Evolutionary conservation across 2,888 invertebrate genomes (phyloP).

Genomic region (Leptarthrus brevirostris): DNA sequence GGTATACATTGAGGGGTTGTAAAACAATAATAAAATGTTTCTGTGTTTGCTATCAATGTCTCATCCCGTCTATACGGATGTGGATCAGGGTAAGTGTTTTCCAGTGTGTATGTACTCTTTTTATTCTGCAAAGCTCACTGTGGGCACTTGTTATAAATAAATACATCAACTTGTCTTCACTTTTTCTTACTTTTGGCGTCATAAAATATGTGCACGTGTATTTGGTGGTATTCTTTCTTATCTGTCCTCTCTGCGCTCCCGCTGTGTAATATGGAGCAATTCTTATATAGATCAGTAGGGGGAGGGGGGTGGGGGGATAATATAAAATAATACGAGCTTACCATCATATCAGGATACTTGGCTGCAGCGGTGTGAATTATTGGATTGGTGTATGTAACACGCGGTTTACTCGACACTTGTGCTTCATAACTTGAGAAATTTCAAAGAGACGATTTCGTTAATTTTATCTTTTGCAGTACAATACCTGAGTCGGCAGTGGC

Average conservation of each 20-base stretch:
- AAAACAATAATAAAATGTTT: conserved; percentile 49
- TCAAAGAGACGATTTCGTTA: conserved; percentile 39
- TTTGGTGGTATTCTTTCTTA: conserved; percentile 4
- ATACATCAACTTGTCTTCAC: conserved; percentile 18
- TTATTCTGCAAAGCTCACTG: neutral
- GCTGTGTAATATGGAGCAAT: neutral
- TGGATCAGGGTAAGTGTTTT: neutral
- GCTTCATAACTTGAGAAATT: conserved; percentile 41
- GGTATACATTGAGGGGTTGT: conserved; percentile 47
- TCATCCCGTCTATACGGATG: neutral
- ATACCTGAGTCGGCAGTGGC: too few relatives aligned
- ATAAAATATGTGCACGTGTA: conserved; percentile 51
- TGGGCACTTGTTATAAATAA: conserved; percentile 44
- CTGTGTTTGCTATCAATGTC: conserved; percentile 47
- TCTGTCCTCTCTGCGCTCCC: conserved; percentile 17
- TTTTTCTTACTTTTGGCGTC: conserved; percentile 21
- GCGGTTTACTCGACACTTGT: conserved; percentile 49
- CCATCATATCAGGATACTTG: too few relatives aligned
- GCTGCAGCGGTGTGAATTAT: conserved; percentile 26
- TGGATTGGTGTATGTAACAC: conserved; percentile 52
- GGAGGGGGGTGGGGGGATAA: conserved; percentile 8
- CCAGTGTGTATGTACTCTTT: conserved; percentile 9
- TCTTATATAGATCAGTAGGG: conserved; percentile 19
- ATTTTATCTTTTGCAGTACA: conserved; percentile 20
- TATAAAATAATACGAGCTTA: too few relatives aligned